A percentile compares a stretch with the other conserved stretches of the same genome.
phyloP scores from a whole-genome alignment of 2,888 invertebrate genomes.

The Ecdyonurus torrentis region DNA sequence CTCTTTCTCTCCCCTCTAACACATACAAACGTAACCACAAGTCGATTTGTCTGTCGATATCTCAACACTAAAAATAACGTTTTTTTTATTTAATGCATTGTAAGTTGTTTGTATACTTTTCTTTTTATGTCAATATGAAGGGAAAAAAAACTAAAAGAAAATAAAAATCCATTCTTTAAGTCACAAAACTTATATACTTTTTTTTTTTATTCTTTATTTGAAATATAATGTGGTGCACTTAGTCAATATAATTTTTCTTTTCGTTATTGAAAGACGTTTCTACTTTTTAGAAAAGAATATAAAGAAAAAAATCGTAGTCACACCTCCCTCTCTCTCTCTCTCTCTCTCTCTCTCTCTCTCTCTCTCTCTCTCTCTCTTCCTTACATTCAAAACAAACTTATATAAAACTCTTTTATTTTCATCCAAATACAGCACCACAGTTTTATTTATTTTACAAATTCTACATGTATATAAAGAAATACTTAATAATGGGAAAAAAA shows the following conservation, averaged over 20 bases:
- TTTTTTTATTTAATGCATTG: neutral
- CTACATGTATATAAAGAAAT: no score
- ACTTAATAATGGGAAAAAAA: no score
- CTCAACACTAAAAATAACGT: neutral
- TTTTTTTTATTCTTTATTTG: neutral
- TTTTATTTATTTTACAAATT: no score
- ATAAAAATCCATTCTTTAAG: neutral
- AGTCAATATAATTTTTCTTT: neutral
- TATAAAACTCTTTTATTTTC: no score
- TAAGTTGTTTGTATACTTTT: neutral
- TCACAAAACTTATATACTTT: neutral
- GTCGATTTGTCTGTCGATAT: conserved; percentile 1
- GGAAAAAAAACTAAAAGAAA: neutral
- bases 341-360: no score
- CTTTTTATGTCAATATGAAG: neutral
- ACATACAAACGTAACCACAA: neutral
- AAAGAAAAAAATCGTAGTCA: neutral
- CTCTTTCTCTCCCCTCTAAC: no score
- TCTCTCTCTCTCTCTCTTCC: no score
- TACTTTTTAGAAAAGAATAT: neutral
- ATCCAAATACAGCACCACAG: no score
- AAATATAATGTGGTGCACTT: neutral
- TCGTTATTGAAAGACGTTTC: neutral
- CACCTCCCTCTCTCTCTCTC: no score
- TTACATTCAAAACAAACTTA: no score